Evolutionary conservation across 1,140 invertebrate species (phyloP).

Genomic region (Eciton burchellii): DNA sequence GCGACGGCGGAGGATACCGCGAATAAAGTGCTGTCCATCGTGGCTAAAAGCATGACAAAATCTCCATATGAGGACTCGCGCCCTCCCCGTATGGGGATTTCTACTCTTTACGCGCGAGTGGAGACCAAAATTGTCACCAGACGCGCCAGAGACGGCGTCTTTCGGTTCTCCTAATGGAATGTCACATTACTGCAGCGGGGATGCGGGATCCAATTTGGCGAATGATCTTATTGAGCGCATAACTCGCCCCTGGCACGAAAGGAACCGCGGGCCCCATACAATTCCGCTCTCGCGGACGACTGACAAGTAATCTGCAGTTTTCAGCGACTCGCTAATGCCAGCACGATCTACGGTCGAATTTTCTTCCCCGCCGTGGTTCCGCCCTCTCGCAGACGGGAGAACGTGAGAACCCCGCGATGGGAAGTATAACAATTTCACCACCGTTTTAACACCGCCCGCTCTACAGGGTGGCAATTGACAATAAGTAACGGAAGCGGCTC

Average conservation of each 20-base stretch:
- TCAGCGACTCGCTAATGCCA: constrained; percentile 37
- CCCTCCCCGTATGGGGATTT: neutral
- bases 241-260: constrained; percentile 38
- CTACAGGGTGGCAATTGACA: constrained; percentile 32
- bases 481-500: constrained; percentile 32
- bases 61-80: no score
- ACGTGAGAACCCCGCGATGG: constrained; percentile 25
- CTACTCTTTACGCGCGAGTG: neutral
- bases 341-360: constrained; percentile 55
- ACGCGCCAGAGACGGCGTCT: neutral
- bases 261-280: constrained; percentile 52
- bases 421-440: constrained; percentile 65
- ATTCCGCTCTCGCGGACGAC: constrained; percentile 54
- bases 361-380: constrained; percentile 44
- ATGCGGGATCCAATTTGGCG: constrained; percentile 23
- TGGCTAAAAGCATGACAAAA: no score
- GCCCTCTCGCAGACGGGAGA: constrained; percentile 2
- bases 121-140: neutral
- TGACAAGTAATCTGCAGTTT: constrained; percentile 64
- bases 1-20: no score
- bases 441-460: constrained; percentile 43
- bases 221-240: constrained; percentile 56
- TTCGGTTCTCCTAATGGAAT: neutral
- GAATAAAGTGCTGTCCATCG: no score
- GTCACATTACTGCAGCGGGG: neutral